Evolutionary conservation across 2,113 vertebrate species (phyloP), one percentile per base, ranked within the genome.

Genomic region (Todiramphus chloris): DNA sequence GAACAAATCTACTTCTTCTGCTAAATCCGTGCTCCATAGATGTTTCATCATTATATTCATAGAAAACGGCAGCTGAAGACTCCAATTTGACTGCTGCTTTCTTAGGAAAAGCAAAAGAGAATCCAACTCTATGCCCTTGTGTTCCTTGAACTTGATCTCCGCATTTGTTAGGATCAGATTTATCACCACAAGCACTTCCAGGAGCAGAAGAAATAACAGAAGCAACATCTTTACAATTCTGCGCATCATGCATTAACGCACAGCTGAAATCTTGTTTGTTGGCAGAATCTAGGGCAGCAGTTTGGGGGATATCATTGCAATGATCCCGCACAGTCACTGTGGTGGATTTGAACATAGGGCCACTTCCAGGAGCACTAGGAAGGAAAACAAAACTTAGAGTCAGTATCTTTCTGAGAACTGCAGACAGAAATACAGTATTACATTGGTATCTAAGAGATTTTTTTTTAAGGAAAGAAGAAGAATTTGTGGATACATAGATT

Each of bases 261-360:
- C 82, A 82, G 79, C 97, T 94, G 67, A 93, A 85, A 53, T 98
- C 96, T 69, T 97, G 94, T 48, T 66, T 94, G 63, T 70, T 87
- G 84, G 93, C 58, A 79, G 96, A 46, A 76, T 97, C 96, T 14
- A 46, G 4, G 39, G 93, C 58, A 80, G 92, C 64, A 21, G 68
- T 93, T 87, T 67, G 97, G 60, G 97, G 97, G 88, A 83, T 68
- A 18, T 98, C 97, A 59, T 23, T 96, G 87, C 93, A 92, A 59
- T 98, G 97, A 60, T 98, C 98, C 95, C 87, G 96, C 90, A 99
- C 98, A 2, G 98, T 99, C 79, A 99, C 98, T 5, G 99, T 99
- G 4, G 99, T 99, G 82, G 99, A 99, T 94, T 98, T 99, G 97
- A 99, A 99, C 99, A 98, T 99, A 21, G 99, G 99, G 16, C 99